Evolutionary conservation across 2,797 vertebrate genomes (phyloP).

Genomic region (Glyptemys insculpta): DNA sequence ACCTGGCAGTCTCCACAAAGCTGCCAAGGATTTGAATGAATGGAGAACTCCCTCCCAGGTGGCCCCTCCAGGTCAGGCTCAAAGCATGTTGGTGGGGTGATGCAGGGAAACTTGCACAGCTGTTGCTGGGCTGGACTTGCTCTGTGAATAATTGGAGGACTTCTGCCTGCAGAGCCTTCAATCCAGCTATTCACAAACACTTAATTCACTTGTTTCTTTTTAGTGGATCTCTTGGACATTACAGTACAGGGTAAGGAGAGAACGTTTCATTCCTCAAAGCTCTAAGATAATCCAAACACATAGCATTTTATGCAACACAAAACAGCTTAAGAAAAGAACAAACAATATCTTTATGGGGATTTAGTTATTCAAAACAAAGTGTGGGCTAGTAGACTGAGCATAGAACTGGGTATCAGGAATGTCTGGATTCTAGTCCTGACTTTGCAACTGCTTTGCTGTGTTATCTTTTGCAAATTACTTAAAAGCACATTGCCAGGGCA

Average conservation of each 20-base stretch:
- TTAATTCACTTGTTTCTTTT: conserved; percentile 71
- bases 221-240: conserved; percentile 63
- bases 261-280: conserved; percentile 67
- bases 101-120: conserved; percentile 59
- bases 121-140: neutral
- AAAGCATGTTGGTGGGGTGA: neutral
- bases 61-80: neutral
- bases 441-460: neutral
- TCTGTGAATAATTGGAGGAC: conserved; percentile 64
- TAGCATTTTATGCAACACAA: conserved; percentile 72
- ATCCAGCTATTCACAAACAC: conserved; percentile 71
- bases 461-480: neutral
- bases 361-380: conserved; percentile 61
- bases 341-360: conserved; percentile 69
- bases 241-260: conserved; percentile 67
- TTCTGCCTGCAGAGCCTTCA: conserved; percentile 58
- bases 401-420: neutral
- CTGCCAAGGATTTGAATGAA: conserved; percentile 24
- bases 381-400: conserved; percentile 8
- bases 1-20: neutral
- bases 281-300: conserved; percentile 62
- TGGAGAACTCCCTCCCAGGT: neutral
- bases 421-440: neutral
- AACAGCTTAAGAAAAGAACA: conserved; percentile 69
- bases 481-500: neutral